Percentiles rank a stretch among this genome's conserved stretches.
Evolutionary conservation across 2,113 vertebrate species (phyloP).

Genomic region (Halcyon malimbica): DNA sequence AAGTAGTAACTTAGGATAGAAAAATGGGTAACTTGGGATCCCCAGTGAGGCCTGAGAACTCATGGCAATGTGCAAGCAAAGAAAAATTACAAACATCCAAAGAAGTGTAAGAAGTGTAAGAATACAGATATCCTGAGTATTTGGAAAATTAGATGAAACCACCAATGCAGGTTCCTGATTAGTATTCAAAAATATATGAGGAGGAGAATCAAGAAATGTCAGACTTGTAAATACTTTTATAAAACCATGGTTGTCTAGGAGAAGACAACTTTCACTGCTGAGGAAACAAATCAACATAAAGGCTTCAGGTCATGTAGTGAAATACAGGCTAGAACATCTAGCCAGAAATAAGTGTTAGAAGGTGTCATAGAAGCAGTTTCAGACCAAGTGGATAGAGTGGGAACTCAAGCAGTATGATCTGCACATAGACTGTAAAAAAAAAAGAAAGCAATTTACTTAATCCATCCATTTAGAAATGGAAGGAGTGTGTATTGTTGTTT

Average conservation of each 20-base stretch:
- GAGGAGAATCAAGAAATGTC: neutral
- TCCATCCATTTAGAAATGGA: neutral
- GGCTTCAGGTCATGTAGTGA: neutral
- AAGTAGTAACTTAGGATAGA: neutral
- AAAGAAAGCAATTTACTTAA: neutral
- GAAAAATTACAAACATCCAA: neutral
- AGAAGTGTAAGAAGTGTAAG: neutral
- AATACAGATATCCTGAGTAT: accelerated
- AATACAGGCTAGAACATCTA: neutral
- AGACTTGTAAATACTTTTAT: neutral
- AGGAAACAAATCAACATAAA: neutral
- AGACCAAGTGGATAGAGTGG: neutral
- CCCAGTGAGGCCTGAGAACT: neutral
- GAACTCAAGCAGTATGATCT: neutral
- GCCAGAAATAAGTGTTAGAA: neutral
- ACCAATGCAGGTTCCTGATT: neutral
- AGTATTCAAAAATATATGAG: neutral
- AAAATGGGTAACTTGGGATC: neutral
- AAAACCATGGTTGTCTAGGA: neutral
- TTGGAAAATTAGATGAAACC: neutral
- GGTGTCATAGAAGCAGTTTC: neutral
- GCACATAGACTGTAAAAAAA: neutral
- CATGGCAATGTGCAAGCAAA: neutral
- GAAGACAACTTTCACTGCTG: neutral
- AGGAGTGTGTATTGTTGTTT: neutral